Conservation (phyloP, 2,797 vertebrate genomes). For the Peromyscus attwateri region DNA sequence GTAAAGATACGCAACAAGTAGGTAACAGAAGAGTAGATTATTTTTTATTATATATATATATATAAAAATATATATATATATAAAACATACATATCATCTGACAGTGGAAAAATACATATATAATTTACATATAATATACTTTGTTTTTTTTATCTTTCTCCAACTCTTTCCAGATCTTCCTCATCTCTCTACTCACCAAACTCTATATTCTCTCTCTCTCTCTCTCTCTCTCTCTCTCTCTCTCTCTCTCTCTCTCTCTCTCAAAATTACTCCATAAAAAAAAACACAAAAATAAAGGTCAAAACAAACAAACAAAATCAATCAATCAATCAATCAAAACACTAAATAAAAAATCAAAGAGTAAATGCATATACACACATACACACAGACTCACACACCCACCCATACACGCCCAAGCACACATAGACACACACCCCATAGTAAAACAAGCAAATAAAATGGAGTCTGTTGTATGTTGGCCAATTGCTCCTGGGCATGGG, state of each 20-base stretch:
- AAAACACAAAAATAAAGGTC: neutral
- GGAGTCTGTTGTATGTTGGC: no score
- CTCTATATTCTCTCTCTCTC: neutral
- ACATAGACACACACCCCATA: neutral
- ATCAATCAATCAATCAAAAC: neutral
- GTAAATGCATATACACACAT: neutral
- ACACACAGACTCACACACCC: neutral
- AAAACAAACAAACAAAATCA: neutral
- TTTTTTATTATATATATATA: no score
- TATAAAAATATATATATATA: neutral
- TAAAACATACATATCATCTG: neutral
- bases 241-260: neutral
- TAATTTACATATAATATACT: neutral
- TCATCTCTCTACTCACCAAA: neutral
- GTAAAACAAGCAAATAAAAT: neutral
- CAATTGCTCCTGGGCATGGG: neutral
- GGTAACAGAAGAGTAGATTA: neutral
- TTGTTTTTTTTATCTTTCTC: neutral
- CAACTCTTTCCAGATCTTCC: neutral
- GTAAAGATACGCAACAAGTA: neutral
- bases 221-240: neutral
- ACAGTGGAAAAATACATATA: neutral
- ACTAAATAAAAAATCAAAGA: neutral
- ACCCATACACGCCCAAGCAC: neutral
- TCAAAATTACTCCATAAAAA: neutral